A percentile compares a stretch with the other conserved stretches of the same genome.
Conservation (phyloP, 2,888 invertebrate species). For the Melieria omissa region DNA sequence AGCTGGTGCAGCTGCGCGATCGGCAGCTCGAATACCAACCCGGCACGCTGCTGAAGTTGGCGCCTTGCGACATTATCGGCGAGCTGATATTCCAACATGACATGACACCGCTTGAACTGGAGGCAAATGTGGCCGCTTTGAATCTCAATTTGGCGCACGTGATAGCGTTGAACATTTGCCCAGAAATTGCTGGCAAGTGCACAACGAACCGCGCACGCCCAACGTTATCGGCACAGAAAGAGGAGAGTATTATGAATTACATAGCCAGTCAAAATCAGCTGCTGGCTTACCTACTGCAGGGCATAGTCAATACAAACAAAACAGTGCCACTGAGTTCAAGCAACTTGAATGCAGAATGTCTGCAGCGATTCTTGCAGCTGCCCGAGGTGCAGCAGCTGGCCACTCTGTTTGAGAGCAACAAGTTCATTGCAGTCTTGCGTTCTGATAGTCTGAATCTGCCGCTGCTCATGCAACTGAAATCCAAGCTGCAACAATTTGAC, state of each 20-base stretch:
- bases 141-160: constrained; percentile 81
- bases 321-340: constrained; percentile 14
- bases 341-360: constrained; percentile 49
- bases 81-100: constrained; percentile 76
- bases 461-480: constrained; percentile 44
- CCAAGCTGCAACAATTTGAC: constrained; percentile 46
- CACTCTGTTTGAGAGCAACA: constrained; percentile 51
- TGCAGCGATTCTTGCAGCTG: constrained; percentile 52
- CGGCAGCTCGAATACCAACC: constrained; percentile 55
- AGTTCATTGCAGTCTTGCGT: constrained; percentile 54
- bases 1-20: constrained; percentile 64
- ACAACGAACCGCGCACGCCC: constrained; percentile 5
- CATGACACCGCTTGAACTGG: constrained; percentile 75
- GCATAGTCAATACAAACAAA: constrained; percentile 41
- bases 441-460: constrained; percentile 53
- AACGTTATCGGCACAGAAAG: constrained; percentile 51
- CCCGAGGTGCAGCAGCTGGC: constrained; percentile 51
- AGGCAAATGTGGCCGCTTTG: constrained; percentile 75
- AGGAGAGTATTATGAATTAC: constrained; percentile 60
- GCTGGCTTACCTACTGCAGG: constrained; percentile 57
- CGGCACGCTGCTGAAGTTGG: constrained; percentile 56
- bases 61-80: constrained; percentile 73
- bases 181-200: constrained; percentile 62
- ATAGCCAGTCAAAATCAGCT: constrained; percentile 60
- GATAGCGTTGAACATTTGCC: constrained; percentile 78